Evolutionary conservation across 2,797 vertebrate genomes (phyloP).

Genomic region (Pachyuromys duprasi): DNA sequence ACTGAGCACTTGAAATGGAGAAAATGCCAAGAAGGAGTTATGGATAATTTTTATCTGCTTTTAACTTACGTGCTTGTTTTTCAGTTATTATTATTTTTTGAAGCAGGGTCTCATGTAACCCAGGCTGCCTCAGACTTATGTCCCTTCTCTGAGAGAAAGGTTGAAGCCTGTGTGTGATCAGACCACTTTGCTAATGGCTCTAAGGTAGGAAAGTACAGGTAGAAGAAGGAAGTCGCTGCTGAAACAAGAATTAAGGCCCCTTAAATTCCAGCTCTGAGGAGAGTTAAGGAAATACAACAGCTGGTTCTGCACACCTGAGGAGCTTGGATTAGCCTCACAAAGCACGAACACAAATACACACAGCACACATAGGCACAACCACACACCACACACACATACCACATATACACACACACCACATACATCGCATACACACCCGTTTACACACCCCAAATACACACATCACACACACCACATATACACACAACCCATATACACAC

Average conservation of each 20-base stretch:
- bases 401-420: neutral
- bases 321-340: neutral
- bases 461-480: neutral
- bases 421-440: neutral
- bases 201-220: neutral
- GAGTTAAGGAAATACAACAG: neutral
- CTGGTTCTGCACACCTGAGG: neutral
- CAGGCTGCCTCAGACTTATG: neutral
- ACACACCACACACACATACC: neutral
- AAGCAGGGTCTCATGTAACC: neutral
- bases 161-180: neutral
- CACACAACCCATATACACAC: neutral
- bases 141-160: neutral
- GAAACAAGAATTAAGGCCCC: neutral
- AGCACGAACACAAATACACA: neutral
- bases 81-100: neutral
- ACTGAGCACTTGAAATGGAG: neutral
- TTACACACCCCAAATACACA: neutral
- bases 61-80: neutral
- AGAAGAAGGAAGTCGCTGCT: neutral
- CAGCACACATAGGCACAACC: neutral
- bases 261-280: no score
- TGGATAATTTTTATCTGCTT: neutral
- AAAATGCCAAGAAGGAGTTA: neutral
- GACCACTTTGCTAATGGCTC: neutral